Percentiles rank a stretch among this genome's conserved stretches.
phyloP scores from a whole-genome alignment of 2,888 invertebrate species.

The Thecocarcelia acutangulata region DNA sequence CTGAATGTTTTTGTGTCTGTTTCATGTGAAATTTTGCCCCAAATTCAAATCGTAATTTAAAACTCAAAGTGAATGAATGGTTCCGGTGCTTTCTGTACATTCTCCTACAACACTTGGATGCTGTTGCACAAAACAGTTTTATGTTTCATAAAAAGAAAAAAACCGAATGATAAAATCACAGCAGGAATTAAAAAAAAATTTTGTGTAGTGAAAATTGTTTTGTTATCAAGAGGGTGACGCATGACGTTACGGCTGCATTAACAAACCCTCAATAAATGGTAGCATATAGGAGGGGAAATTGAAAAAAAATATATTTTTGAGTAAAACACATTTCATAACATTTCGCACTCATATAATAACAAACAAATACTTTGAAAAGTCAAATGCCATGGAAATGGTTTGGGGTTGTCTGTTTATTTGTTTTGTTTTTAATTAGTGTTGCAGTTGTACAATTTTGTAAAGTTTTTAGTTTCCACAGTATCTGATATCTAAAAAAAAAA shows the following conservation, averaged over 20 bases:
- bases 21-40: constrained; percentile 19
- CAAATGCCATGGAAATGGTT: constrained; percentile 21
- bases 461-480: constrained; percentile 36
- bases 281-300: no score
- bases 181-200: constrained; percentile 3
- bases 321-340: no score
- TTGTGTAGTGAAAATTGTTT: constrained; percentile 15
- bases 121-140: constrained; percentile 24
- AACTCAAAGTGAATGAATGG: constrained; percentile 42
- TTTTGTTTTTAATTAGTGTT: constrained; percentile 15
- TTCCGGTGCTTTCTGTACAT: constrained; percentile 32
- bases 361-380: no score
- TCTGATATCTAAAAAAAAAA: constrained; percentile 8
- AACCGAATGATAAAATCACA: constrained; percentile 16
- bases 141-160: constrained; percentile 11
- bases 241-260: not conserved
- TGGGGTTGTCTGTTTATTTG: constrained; percentile 2
- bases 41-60: constrained; percentile 34
- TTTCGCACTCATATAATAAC: no score
- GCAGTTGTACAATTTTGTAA: constrained; percentile 31
- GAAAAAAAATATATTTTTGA: not conserved
- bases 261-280: not conserved
- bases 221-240: constrained; percentile 12
- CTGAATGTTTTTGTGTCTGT: constrained; percentile 13
- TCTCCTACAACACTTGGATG: constrained; percentile 24